Base-by-base conservation (phyloP, 1,140 invertebrate species). In the Telenomus remus region DNA sequence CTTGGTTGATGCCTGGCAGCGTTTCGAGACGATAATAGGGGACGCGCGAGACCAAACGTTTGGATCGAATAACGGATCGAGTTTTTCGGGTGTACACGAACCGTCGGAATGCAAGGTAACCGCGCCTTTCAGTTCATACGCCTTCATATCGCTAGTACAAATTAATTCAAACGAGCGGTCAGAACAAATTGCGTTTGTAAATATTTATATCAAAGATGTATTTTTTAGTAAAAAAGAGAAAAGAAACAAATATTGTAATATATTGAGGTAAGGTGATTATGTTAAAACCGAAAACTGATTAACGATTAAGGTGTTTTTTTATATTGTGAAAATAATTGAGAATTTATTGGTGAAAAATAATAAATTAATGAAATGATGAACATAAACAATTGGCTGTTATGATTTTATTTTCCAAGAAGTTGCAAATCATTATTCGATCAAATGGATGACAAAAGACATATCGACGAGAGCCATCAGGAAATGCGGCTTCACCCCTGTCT, bases 1-100 rank as follows among this genome's bases (percentile, higher is more conserved):
- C 57, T 61, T 68, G 34, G 49, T 59, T 59, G 27, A 11, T 51
- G 54, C 34, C 50, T 57, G 27, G 8, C 44, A 39, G n/a, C 27
- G 63, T 68, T 68, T 68, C 55, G 64, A 53, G 27, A 46, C 15
- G 47, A 54, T 68, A 68, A 68, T 68, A 6, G 19, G 64, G 42
- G 63, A 55, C n/a, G 44, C 19, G 1, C 1, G 4, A 16, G 11
- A 37, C 33, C 13, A 54, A 54, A 63, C 11, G 12, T n/a, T 48
- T 64, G 61, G 44, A 64, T 64, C 51, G 49, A 47, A 13, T 54
- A 19, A 37, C 19, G 19, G 19, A 27, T 14, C 46, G 15, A 8
- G 46, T 47, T 47, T 47, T 8, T 34, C 19, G 19, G 19, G 7
- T 50, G 12, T 19, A 50, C 48, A 0, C 5, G 27, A 34, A 12